A percentile compares a stretch with the other conserved stretches of the same genome.
Conservation (phyloP, 2,797 vertebrate genomes). For the Onychomys leucogaster region DNA sequence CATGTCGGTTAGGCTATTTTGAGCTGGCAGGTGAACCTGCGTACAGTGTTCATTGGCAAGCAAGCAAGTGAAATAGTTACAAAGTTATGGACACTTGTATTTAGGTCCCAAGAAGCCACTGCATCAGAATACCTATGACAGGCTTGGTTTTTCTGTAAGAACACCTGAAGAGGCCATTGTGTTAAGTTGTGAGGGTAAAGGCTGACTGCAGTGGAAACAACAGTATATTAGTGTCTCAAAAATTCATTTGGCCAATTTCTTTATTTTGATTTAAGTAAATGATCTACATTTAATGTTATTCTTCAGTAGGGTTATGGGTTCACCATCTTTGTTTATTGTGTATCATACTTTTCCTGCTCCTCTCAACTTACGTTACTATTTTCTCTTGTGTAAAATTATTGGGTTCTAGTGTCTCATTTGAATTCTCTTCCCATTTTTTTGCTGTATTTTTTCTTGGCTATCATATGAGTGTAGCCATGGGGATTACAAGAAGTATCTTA, state of each 20-base stretch:
- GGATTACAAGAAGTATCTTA: neutral
- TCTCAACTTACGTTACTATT: neutral
- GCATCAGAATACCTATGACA: neutral
- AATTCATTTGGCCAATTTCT: neutral
- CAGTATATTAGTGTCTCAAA: neutral
- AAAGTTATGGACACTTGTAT: neutral
- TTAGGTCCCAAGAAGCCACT: neutral
- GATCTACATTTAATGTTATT: neutral
- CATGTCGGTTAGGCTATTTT: neutral
- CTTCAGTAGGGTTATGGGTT: neutral
- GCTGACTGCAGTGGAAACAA: neutral
- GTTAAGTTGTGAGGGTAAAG: neutral
- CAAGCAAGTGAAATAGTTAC: neutral
- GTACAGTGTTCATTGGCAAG: neutral
- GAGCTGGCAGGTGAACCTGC: neutral
- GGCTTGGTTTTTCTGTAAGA: neutral
- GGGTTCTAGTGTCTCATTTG: neutral
- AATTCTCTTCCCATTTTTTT: neutral
- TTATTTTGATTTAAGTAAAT: neutral
- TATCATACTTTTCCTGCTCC: neutral
- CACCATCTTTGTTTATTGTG: neutral
- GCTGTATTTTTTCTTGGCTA: neutral
- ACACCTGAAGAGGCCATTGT: neutral
- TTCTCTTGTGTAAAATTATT: neutral
- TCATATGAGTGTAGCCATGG: neutral